Evolutionary conservation across 2,797 vertebrate genomes (phyloP).

Genomic region (Gambelia wislizenii): DNA sequence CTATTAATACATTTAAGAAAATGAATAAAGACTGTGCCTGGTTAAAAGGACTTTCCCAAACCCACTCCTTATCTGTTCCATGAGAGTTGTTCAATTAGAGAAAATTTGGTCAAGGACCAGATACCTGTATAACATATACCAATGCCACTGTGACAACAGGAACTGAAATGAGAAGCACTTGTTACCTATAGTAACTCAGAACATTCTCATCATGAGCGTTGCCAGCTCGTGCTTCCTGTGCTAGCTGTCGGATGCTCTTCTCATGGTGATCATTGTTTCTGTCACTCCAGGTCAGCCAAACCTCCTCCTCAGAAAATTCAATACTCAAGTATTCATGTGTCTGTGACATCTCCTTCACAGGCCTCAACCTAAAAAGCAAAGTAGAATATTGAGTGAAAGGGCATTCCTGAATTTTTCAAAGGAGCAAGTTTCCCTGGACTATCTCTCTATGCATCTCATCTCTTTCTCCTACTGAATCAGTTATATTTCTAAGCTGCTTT

Average conservation of each 20-base stretch:
- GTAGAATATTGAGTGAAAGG: not conserved
- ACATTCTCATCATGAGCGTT: constrained; percentile 94
- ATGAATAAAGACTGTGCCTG: not conserved
- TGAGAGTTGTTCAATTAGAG: not conserved
- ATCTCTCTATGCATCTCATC: not conserved
- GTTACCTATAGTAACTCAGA: constrained; percentile 95
- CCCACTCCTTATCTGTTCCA: not conserved
- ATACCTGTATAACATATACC: not conserved
- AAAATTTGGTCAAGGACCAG: not conserved
- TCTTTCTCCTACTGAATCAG: not conserved
- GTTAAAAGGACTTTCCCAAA: not conserved
- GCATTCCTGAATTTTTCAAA: not conserved
- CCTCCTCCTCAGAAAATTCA: constrained; percentile 94
- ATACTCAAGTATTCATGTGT: constrained; percentile 87
- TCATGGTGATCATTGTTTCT: constrained; percentile 90
- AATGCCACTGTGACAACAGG: too few relatives aligned
- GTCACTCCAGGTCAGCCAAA: constrained; percentile 96
- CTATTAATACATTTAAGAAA: too few relatives aligned
- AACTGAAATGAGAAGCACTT: not conserved
- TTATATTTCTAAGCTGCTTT: not conserved
- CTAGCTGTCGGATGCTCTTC: constrained; percentile 93
- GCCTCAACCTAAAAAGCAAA: constrained; percentile 82
- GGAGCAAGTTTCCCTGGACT: not conserved
- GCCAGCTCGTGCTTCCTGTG: constrained; percentile 92
- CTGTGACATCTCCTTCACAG: constrained; percentile 86